phyloP scores from a whole-genome alignment of 35 echinoderm and acorn worm species.

The Holothuria glaberrima region DNA sequence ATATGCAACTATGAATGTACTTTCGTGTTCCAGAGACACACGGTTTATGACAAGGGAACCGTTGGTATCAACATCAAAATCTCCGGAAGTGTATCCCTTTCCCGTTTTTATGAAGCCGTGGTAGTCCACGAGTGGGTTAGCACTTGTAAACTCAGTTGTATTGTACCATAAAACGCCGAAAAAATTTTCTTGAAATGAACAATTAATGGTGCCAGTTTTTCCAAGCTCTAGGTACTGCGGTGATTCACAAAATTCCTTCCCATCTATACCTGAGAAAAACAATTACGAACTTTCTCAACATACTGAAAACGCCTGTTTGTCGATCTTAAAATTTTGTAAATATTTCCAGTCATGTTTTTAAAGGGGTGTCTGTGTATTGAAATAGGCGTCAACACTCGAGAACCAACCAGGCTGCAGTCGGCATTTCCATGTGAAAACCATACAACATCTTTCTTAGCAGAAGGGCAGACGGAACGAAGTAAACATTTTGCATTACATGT shows the following conservation, averaged over 20 bases:
- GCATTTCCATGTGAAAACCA: too few relatives aligned
- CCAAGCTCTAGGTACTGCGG: neutral
- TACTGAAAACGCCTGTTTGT: too few relatives aligned
- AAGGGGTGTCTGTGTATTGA: too few relatives aligned
- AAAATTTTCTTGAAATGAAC: neutral
- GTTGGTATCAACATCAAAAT: neutral
- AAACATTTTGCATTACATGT: too few relatives aligned
- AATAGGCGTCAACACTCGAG: too few relatives aligned
- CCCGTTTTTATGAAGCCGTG: neutral
- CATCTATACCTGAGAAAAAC: too few relatives aligned
- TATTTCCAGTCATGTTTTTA: too few relatives aligned
- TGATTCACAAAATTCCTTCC: neutral
- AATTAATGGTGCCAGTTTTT: neutral
- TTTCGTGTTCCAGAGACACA: neutral
- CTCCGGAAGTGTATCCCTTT: neutral
- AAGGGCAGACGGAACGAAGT: too few relatives aligned
- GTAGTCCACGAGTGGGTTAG: neutral
- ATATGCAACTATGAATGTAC: neutral
- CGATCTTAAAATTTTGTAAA: too few relatives aligned
- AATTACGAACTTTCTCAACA: too few relatives aligned
- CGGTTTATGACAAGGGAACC: neutral
- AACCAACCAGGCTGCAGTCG: too few relatives aligned
- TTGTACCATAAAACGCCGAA: neutral
- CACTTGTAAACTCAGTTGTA: neutral
- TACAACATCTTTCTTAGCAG: too few relatives aligned